Evolutionary conservation across 1,140 invertebrate genomes (phyloP).

Genomic region (Laupala kohalensis): DNA sequence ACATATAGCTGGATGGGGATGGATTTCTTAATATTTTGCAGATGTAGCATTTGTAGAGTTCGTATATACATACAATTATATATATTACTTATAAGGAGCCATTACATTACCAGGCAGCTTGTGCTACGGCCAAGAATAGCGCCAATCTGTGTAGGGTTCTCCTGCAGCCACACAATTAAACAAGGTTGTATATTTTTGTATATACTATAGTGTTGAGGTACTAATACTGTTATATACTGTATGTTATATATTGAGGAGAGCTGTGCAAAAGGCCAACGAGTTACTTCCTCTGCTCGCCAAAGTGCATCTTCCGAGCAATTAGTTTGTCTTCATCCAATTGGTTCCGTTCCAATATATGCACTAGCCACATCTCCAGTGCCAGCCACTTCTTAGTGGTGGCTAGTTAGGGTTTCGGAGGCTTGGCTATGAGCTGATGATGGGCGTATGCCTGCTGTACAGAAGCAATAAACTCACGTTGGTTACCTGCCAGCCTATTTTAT

Average conservation of each 20-base stretch:
- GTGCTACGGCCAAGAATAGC: background rate
- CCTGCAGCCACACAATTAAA: conserved; percentile 6
- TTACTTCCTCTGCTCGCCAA: background rate
- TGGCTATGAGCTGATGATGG: background rate
- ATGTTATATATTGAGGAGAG: background rate
- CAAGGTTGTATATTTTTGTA: conserved; percentile 16
- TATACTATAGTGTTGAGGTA: conserved; percentile 10
- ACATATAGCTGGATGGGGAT: background rate
- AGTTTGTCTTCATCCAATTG: background rate
- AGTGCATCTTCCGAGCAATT: background rate
- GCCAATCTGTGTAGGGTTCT: background rate
- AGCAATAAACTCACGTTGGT: background rate
- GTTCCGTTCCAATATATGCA: background rate
- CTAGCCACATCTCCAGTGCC: background rate
- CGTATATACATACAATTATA: background rate
- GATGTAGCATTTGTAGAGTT: background rate
- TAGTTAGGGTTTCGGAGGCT: background rate
- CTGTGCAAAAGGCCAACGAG: conserved; percentile 2
- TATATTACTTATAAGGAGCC: background rate
- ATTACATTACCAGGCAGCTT: background rate
- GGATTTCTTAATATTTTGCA: background rate
- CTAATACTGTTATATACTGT: conserved; percentile 3
- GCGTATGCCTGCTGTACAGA: background rate
- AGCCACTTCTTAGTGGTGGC: background rate
- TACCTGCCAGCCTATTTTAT: background rate